phyloP scores from a whole-genome alignment of 2,797 vertebrate genomes.

The Erethizon dorsatum region DNA sequence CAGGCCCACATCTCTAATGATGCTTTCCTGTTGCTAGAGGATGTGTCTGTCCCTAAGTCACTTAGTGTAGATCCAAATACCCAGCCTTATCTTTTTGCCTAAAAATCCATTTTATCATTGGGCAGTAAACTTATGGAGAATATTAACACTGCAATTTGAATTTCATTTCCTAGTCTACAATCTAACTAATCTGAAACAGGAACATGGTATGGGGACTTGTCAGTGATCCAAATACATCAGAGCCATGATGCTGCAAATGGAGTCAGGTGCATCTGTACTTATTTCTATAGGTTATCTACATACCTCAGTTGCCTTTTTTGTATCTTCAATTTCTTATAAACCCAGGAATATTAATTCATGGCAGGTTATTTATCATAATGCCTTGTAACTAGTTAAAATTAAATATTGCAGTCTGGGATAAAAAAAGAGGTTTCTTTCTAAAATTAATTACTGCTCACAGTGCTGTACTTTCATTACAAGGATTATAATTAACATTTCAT shows the following conservation, averaged over 20 bases:
- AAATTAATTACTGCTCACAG: neutral
- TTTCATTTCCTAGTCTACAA: neutral
- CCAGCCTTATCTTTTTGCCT: neutral
- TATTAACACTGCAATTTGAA: neutral
- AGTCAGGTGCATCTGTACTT: neutral
- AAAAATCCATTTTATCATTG: neutral
- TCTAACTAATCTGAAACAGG: neutral
- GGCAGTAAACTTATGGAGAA: neutral
- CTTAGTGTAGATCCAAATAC: neutral
- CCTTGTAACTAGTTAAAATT: neutral
- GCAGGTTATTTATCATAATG: slow-evolving; percentile 14
- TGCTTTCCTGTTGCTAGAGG: neutral
- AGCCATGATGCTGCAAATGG: neutral
- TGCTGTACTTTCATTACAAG: neutral
- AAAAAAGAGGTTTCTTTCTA: neutral
- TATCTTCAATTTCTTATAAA: neutral
- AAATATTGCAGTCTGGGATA: neutral
- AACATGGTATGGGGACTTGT: neutral
- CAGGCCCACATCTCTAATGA: no score
- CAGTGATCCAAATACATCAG: neutral
- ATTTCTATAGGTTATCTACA: neutral
- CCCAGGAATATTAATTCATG: neutral
- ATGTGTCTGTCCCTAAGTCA: neutral
- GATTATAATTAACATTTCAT: slow-evolving; percentile 49
- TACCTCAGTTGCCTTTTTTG: neutral